Conservation (phyloP, 1,140 invertebrate species). For the Drosophila trapezifrons region DNA sequence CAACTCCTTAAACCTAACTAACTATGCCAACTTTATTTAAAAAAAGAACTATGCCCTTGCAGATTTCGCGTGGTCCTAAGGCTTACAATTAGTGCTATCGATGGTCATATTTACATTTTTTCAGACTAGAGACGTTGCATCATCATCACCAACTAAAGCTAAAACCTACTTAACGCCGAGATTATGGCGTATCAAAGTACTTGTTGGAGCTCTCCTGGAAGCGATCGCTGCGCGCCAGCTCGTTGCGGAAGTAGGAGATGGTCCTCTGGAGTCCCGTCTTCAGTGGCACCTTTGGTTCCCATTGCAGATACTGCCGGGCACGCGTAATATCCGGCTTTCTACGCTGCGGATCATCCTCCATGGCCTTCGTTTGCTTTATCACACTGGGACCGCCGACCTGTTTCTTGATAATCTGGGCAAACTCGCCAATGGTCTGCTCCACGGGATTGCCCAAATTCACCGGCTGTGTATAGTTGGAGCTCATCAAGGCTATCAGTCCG, state of each 20-base stretch:
- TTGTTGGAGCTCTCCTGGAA: conserved; percentile 78
- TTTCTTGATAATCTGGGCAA: conserved; percentile 96
- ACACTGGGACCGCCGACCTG: conserved; percentile 93
- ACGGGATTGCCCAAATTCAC: conserved; percentile 99
- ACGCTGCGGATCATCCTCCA: conserved; percentile 98
- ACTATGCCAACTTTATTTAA: conserved; percentile 1
- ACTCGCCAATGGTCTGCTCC: conserved; percentile 98
- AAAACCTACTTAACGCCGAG: conserved; percentile 16
- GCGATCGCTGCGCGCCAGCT: conserved; percentile 88
- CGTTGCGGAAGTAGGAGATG: conserved; percentile 95
- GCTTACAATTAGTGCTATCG: conserved; percentile 71
- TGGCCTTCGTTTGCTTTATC: conserved; percentile 91
- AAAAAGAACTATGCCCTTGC: conserved; percentile 12
- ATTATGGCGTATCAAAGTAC: conserved; percentile 72
- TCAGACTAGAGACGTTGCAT: conserved; percentile 77
- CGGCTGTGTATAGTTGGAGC: conserved; percentile 95
- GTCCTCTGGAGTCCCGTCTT: conserved; percentile 93
- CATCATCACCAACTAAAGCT: conserved; percentile 41
- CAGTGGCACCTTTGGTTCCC: conserved; percentile 96
- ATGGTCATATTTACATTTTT: conserved; percentile 79
- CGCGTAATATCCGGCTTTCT: conserved; percentile 96
- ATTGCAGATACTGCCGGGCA: conserved; percentile 93
- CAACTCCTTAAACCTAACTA: not conserved
- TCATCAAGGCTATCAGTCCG: conserved; percentile 96
- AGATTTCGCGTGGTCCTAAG: conserved; percentile 6